Evolutionary conservation across 2,888 invertebrate genomes (phyloP), one percentile per base, ranked within the genome.

Genomic region (Toxonevra muliebris): DNA sequence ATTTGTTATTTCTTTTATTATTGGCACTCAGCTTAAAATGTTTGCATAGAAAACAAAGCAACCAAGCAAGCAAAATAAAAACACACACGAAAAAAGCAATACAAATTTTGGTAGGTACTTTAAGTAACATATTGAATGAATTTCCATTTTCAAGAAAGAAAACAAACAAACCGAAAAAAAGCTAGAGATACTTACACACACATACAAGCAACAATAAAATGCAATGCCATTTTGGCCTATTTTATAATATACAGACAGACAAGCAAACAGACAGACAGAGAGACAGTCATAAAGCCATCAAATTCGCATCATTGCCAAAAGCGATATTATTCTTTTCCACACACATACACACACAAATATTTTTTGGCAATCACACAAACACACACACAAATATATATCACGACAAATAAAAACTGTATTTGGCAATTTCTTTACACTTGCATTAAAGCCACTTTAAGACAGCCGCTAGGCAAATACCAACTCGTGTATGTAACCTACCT

Each of bases 401-500:
- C 12, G n/a, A 53, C 20, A 54, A 13, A 19, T 54, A 19, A 54
- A 3, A 54, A 4, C 15, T 53, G 17, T 11, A 15, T 53, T 13
- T 53, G 53, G 15, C 8, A 13, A 43, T 59, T 59, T 42, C 48
- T 48, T 45, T 20, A 40, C 61, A 17, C 61, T 48, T 61, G 48
- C 48, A 61, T 61, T 61, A 48, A 61, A 50, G 61, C 61, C 61
- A 61, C 61, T 61, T 61, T 61, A 61, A 48, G 48, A 50, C 48
- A 20, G 61, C 50, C 61, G 61, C 61, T 5, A 20, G 61, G 40
- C 20, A 15, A 20, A 53, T 17, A 19, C 53, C 53, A 30, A 48
- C n/a, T 53, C 53, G 15, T 15, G 11, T 10, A 48, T 15, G 15
- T 13, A 48, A 13, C 15, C 48, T 9, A 11, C 48, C 48, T n/a